Conservation (phyloP, 2,888 invertebrate genomes). For the Chrysomela aeneicollis region DNA sequence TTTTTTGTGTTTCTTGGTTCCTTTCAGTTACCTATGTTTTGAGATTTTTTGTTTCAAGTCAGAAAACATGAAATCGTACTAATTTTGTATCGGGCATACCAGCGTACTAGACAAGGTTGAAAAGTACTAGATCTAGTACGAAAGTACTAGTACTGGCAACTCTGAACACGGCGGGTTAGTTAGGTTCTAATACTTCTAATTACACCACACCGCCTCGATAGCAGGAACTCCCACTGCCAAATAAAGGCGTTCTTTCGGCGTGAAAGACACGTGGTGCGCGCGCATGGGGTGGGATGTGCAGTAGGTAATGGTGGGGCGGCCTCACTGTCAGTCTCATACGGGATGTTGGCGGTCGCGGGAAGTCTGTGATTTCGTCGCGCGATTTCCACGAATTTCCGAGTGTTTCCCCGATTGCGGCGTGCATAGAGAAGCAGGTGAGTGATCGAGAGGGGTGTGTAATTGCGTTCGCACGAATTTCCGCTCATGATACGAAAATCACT, state of each 20-base stretch:
- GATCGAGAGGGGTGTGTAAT: neutral
- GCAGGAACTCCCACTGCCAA: slow-evolving; percentile 40
- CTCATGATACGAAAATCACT: too few species aligned
- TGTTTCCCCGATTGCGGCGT: neutral
- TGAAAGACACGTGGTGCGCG: slow-evolving; percentile 59
- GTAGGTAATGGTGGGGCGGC: slow-evolving; percentile 49
- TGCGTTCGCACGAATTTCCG: too few species aligned
- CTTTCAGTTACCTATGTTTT: too few species aligned
- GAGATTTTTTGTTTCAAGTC: too few species aligned
- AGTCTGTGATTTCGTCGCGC: slow-evolving; percentile 32
- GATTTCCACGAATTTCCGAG: slow-evolving; percentile 20
- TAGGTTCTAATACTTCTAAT: slow-evolving; percentile 31
- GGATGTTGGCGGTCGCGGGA: slow-evolving; percentile 48
- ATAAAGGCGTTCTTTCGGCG: slow-evolving; percentile 41
- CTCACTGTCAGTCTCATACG: slow-evolving; percentile 54
- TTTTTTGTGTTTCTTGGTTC: too few species aligned
- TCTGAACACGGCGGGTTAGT: too few species aligned
- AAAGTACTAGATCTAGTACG: too few species aligned
- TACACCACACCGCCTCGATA: slow-evolving; percentile 33
- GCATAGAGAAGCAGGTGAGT: slow-evolving; percentile 4
- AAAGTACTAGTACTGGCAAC: too few species aligned
- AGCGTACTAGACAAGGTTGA: too few species aligned
- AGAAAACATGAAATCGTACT: too few species aligned
- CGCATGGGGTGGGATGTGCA: slow-evolving; percentile 54
- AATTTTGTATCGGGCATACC: too few species aligned